Conservation (phyloP, 2,797 vertebrate species). For the Lepus townsendii region DNA sequence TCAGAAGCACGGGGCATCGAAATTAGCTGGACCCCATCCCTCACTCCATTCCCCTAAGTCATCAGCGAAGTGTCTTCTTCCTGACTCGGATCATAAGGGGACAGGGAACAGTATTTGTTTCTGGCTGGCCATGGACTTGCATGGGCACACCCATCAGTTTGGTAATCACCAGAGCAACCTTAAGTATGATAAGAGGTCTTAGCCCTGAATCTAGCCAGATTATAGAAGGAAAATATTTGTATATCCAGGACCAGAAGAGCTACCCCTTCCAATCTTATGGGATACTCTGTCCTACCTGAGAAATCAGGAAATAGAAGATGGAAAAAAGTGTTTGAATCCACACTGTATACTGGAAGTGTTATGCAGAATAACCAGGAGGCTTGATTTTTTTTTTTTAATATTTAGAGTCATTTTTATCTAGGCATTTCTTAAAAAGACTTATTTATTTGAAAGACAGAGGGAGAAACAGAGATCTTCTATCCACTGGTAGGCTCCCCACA, state of each 20-base stretch:
- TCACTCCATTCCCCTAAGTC: neutral
- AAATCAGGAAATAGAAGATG: constrained; percentile 26
- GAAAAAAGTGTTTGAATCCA: neutral
- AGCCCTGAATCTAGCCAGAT: constrained; percentile 11
- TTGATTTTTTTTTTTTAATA: neutral
- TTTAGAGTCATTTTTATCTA: too few relatives aligned
- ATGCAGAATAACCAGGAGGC: neutral
- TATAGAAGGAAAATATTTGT: neutral
- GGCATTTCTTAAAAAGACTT: too few relatives aligned
- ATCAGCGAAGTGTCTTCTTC: neutral
- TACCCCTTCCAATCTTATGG: neutral
- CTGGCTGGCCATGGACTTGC: neutral
- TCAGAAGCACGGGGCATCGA: neutral
- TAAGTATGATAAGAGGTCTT: constrained; percentile 28
- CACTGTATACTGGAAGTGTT: neutral
- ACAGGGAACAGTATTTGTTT: neutral
- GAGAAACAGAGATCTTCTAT: too few relatives aligned
- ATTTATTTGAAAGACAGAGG: too few relatives aligned
- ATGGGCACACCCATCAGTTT: neutral
- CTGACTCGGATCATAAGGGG: neutral
- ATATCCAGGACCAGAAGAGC: constrained; percentile 32
- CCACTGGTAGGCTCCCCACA: too few relatives aligned
- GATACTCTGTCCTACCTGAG: constrained; percentile 1
- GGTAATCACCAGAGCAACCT: neutral
- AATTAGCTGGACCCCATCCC: neutral